These are phyloP conservation scores for Pseudorhombus dupliciocellatus DNA, from an alignment of 2,113 vertebrate species.

Conservation along the genomic window DNA sequence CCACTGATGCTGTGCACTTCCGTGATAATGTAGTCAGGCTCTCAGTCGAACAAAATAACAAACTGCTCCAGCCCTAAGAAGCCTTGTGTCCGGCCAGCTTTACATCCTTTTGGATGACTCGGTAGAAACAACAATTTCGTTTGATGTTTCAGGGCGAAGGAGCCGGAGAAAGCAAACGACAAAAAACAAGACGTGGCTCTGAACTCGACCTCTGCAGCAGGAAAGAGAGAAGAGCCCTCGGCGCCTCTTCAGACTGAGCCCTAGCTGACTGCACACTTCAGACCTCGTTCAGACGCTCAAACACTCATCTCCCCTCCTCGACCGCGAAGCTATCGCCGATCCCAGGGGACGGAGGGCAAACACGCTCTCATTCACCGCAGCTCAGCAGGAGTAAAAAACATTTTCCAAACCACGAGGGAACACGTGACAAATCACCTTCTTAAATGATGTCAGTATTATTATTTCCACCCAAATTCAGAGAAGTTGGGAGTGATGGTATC, in stretches of 20 bases:
- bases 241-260: conserved; percentile 50
- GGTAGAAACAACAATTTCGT: not conserved
- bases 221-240: conserved; percentile 63
- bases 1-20: not conserved
- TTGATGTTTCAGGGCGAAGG: conserved; percentile 69
- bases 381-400: not conserved
- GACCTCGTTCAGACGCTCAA: not conserved
- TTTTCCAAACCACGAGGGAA: not conserved
- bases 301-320: not conserved
- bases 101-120: not conserved
- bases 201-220: conserved; percentile 58
- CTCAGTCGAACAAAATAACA: conserved; percentile 51
- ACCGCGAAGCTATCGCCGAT: conserved; percentile 14
- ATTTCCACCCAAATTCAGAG: conserved; percentile 1
- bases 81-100: not conserved
- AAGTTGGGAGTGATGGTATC: conserved; percentile 1
- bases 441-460: not conserved
- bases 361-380: not conserved
- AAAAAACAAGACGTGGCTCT: conserved; percentile 74
- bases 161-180: conserved; percentile 63
- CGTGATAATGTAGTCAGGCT: conserved; percentile 11
- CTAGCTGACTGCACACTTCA: conserved; percentile 30
- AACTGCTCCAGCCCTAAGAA: conserved; percentile 29
- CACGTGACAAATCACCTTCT: conserved; percentile 22
- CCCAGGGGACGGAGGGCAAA: not conserved